phyloP scores from a whole-genome alignment of 2,888 invertebrate species.

The Drosophila neutralis region DNA sequence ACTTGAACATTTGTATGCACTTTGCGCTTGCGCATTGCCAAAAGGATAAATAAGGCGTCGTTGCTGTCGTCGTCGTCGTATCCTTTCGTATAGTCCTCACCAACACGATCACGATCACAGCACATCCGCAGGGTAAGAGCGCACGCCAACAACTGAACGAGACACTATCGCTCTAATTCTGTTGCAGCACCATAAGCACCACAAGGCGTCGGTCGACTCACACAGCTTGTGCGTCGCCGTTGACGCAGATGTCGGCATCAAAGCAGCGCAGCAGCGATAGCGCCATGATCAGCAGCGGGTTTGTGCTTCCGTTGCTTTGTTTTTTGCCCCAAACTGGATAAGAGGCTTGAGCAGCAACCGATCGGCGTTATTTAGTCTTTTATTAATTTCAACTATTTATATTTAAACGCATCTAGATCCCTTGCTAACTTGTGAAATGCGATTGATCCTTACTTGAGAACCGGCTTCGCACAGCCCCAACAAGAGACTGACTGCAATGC shows the following conservation, averaged over 20 bases:
- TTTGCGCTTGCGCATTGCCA: conserved; percentile 71
- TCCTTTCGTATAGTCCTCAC: conserved; percentile 37
- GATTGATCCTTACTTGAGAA: conserved; percentile 48
- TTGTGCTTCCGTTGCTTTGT: conserved; percentile 48
- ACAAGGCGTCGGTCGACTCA: conserved; percentile 40
- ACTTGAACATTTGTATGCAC: conserved; percentile 49
- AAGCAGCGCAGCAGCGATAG: conserved; percentile 45
- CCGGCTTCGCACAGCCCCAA: conserved; percentile 52
- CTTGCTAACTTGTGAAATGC: conserved; percentile 2
- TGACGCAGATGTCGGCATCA: conserved; percentile 29
- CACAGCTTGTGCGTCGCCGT: conserved; percentile 11
- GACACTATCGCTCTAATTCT: conserved; percentile 72
- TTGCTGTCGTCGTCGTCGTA: neutral
- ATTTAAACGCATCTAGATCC: neutral
- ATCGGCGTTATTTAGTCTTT: neutral
- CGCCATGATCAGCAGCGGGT: conserved; percentile 42
- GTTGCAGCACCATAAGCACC: conserved; percentile 50
- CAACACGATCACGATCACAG: conserved; percentile 52
- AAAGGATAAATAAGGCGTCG: conserved; percentile 28
- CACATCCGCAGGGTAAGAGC: conserved; percentile 83
- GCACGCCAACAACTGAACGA: conserved; percentile 84
- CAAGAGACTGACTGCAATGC: conserved; percentile 51
- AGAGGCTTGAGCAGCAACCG: conserved; percentile 37
- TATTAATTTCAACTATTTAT: neutral
- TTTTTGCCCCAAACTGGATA: conserved; percentile 46